phyloP scores from a whole-genome alignment of 2,888 invertebrate genomes.

The Galeruca laticollis region DNA sequence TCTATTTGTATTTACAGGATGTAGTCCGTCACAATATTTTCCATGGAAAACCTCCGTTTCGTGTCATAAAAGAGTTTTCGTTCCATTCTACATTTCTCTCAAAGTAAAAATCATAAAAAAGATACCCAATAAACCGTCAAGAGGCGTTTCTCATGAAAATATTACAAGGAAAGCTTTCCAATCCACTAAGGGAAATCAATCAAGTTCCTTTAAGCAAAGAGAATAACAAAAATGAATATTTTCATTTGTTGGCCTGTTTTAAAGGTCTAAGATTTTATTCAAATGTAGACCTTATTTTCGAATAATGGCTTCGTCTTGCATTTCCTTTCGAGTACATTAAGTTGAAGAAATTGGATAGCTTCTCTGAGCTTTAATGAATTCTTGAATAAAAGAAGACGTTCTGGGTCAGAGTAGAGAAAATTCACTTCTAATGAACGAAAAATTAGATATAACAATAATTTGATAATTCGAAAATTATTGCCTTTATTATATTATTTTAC shows the following conservation, averaged over 20 bases:
- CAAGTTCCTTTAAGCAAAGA: constrained; percentile 4
- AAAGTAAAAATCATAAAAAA: not conserved
- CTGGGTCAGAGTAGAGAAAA: not conserved
- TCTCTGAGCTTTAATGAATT: not conserved
- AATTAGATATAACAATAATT: too few relatives aligned
- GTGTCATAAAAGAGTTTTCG: not conserved
- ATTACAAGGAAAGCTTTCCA: constrained; percentile 5
- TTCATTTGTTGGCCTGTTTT: not conserved
- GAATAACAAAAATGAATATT: constrained; percentile 3
- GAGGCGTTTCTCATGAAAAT: constrained; percentile 5
- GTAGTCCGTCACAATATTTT: not conserved
- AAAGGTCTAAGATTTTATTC: constrained; percentile 4
- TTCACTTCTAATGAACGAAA: not conserved
- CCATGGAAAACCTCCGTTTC: constrained; percentile 1
- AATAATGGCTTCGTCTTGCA: constrained; percentile 10
- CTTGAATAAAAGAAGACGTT: not conserved
- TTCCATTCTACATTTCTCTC: not conserved
- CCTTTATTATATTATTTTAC: not conserved
- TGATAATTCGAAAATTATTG: too few relatives aligned
- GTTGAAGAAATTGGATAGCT: not conserved
- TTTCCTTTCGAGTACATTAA: constrained; percentile 9
- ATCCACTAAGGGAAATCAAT: not conserved
- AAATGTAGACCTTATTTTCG: constrained; percentile 13
- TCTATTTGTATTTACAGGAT: not conserved
- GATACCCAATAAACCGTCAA: constrained; percentile 2